Percentiles rank a stretch among this genome's conserved stretches.
phyloP scores from a whole-genome alignment of 1,140 invertebrate genomes.

The Drosophila ananassae region DNA sequence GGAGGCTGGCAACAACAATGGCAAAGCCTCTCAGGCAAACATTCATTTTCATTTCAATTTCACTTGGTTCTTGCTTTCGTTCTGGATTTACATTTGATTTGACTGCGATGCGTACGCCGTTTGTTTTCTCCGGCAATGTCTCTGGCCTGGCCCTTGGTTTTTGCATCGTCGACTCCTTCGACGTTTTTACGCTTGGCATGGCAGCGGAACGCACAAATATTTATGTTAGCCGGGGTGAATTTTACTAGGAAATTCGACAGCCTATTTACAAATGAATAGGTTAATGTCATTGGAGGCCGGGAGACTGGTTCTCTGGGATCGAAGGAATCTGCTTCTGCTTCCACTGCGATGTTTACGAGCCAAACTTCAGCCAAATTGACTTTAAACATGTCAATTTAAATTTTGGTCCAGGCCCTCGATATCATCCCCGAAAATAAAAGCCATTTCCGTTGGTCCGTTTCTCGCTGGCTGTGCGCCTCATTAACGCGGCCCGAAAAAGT shows the following conservation, averaged over 20 bases:
- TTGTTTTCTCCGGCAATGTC: conserved; percentile 37
- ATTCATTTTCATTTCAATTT: conserved; percentile 81
- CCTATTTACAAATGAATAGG: conserved; percentile 82
- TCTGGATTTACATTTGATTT: conserved; percentile 83
- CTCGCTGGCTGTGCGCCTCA: conserved; percentile 53
- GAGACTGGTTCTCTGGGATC: not conserved
- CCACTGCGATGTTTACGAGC: conserved; percentile 59
- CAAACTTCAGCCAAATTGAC: conserved; percentile 71
- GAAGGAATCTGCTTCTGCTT: conserved; percentile 16
- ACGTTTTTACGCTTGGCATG: conserved; percentile 71
- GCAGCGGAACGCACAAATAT: conserved; percentile 76
- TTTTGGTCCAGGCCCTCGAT: conserved; percentile 12
- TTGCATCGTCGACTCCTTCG: conserved; percentile 27
- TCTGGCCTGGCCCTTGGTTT: conserved; percentile 23
- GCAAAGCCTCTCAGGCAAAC: conserved; percentile 43
- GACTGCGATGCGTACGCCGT: conserved; percentile 53
- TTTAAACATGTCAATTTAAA: conserved; percentile 80
- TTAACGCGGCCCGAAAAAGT: conserved; percentile 53
- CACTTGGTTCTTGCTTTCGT: conserved; percentile 73
- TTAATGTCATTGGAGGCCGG: conserved; percentile 61
- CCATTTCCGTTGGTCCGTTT: conserved; percentile 11
- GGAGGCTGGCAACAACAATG: conserved; percentile 37
- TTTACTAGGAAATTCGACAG: conserved; percentile 71
- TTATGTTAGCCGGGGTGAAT: conserved; percentile 66
- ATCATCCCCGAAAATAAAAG: conserved; percentile 12